Percentiles rank a stretch among this genome's conserved stretches.
Evolutionary conservation across 2,888 invertebrate species (phyloP).

Genomic region (Chloroclystis v-ata): DNA sequence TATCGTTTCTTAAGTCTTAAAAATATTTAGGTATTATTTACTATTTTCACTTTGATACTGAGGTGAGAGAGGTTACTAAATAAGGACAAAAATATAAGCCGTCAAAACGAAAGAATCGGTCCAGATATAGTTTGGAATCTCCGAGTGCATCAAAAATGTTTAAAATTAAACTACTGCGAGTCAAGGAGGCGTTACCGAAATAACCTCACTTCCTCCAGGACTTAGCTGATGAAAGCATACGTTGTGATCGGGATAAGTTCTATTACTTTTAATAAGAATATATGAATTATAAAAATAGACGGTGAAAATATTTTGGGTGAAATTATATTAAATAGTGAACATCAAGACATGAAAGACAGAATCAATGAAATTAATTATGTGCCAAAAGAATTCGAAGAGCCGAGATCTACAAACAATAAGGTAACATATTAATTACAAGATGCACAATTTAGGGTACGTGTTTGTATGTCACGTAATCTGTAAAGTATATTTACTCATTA

Average conservation of each 20-base stretch:
- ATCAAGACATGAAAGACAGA: background rate
- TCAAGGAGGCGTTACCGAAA: slow-evolving; percentile 54
- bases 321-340: too few relatives aligned
- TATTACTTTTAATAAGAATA: background rate
- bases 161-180: slow-evolving; percentile 54
- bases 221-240: slow-evolving; percentile 22
- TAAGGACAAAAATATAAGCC: slow-evolving; percentile 18
- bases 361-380: slow-evolving; percentile 14
- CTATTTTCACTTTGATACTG: background rate
- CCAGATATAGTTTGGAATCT: slow-evolving; percentile 35
- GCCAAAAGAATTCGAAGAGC: too few relatives aligned
- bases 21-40: too few relatives aligned
- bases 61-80: slow-evolving; percentile 7
- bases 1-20: background rate
- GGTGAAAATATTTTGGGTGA: too few relatives aligned
- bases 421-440: background rate
- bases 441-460: background rate
- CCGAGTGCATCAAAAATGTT: slow-evolving; percentile 62
- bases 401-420: slow-evolving; percentile 12
- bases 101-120: slow-evolving; percentile 25
- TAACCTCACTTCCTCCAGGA: slow-evolving; percentile 43
- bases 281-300: background rate
- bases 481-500: too few relatives aligned
- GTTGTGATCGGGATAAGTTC: slow-evolving; percentile 5
- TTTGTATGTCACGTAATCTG: too few relatives aligned